Evolutionary conservation across 2,113 vertebrate species (phyloP).

Genomic region (Ictalurus punctatus): DNA sequence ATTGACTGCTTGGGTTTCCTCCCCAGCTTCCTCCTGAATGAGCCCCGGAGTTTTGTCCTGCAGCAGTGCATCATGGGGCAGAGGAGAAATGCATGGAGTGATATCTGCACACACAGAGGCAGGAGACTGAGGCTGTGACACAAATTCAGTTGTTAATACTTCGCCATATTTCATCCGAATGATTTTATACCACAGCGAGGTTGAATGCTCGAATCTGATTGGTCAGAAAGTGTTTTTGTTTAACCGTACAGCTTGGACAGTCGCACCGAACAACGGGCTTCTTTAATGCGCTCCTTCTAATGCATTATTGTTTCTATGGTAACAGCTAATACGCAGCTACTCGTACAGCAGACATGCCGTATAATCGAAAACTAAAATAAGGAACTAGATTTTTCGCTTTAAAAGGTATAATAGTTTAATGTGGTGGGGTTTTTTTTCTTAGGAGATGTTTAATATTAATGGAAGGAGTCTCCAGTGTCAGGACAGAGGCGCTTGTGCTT

Average conservation of each 20-base stretch:
- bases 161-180: background rate
- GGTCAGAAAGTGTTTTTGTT: background rate
- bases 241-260: background rate
- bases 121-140: background rate
- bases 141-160: background rate
- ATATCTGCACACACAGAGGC: conserved; percentile 73
- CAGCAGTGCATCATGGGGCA: conserved; percentile 81
- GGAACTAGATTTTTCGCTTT: too few relatives aligned
- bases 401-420: background rate
- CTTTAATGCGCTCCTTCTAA: too few relatives aligned
- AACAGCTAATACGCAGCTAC: background rate
- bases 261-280: too few relatives aligned
- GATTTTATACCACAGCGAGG: background rate
- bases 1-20: conserved; percentile 75
- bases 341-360: too few relatives aligned
- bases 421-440: background rate
- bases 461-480: too few relatives aligned
- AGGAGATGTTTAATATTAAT: too few relatives aligned
- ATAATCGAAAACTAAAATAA: background rate
- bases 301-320: too few relatives aligned
- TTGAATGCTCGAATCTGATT: background rate
- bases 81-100: conserved; percentile 88
- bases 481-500: too few relatives aligned
- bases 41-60: conserved; percentile 84
- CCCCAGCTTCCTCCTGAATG: conserved; percentile 81